Evolutionary conservation across 1,140 invertebrate species (phyloP), one percentile per base, ranked within the genome.

Genomic region (Caligus rogercresseyi): DNA sequence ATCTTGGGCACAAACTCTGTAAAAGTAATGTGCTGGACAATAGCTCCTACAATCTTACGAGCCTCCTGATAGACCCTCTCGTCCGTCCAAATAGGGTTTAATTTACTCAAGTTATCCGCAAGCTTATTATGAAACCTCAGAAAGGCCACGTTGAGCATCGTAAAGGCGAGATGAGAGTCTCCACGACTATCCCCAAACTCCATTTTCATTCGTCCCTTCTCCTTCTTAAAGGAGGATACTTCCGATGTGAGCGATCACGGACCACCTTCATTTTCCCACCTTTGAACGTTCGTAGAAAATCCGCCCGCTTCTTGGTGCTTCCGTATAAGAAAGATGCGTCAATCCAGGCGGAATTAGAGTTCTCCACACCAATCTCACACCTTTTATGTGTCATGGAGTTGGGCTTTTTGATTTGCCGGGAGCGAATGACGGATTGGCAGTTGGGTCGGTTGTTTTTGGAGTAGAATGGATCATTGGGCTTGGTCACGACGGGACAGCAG

Each of bases 61-160:
- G 76, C 67, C 69, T 81, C 78, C 66, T 81, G 76, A 66, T 72
- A 82, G 0, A 81, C 54, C 13, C 65, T 78, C 70, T 73, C 77
- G 67, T 94, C 90, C 57, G 81, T 74, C 92, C 91, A 95, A 31
- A 78, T 70, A 0, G 85, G 83, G 77, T 95, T 94, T 0, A 85
- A 59, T 2, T 71, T 64, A 0, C 73, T 69, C 4, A 95, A 72
- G 25, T 71, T 72, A 31, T 80, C 78, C 0, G 90, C 89, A 19
- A 96, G 76, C 51, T 86, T 77, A 72, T 97, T 97, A 71, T 97
- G 92, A 72, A 15, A 74, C 69, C 0, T 70, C 68, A 0, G 86
- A 86, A 7, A 95, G 67, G 2, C 77, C 73, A 69, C 95, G 94
- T 71, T 96, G 90, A 67, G 92, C 83, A 0, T 90, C 75, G 25